Evolutionary conservation across 2,113 vertebrate genomes (phyloP), one percentile per base, ranked within the genome.

Genomic region (Ailuropoda melanoleuca): DNA sequence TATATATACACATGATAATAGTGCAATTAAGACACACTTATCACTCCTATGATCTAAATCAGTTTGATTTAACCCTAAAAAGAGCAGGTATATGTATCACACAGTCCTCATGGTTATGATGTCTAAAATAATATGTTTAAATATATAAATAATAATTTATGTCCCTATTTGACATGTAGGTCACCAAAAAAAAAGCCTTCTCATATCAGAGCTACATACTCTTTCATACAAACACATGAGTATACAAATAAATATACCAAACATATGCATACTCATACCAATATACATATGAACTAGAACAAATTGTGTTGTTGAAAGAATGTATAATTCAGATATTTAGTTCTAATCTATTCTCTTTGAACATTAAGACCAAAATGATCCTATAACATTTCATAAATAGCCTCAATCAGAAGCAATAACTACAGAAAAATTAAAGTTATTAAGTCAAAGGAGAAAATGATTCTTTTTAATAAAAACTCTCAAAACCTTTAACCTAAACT

Each of bases 381-480:
- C 18, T 90, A 15, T 56, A 46, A 53, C 10, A 72, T 88, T 88
- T 55, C 21, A 91, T 34, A 83, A 55, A 26, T 23, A 82, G 17
- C 4, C 21, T 90, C 29, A 62, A 83, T 80, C 23, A 96, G 74
- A 92, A 80, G 55, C 14, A 92, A 50, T 70, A 87, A 56, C 55
- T 64, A 90, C 9, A 92, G 26, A 77, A 93, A 93, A 90, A 68
- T 29, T 84, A 95, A 89, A 17, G 9, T 83, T 23, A 89, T 34
- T 90, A 64, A 70, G 58, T 90, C 56, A 92, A 95, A 95, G 39
- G 17, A 80, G 34, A 93, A 95, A 88, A 93, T 80, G 3, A 78
- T 74, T 60, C 8, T 64, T 96, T 96, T 50, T 29, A 81, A 82
- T 60, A 95, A 93, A 90, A 70, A 55, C 2, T 53, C 46, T 82